Evolutionary conservation across 1,140 invertebrate species (phyloP).

Genomic region (Eubasilissa regina): DNA sequence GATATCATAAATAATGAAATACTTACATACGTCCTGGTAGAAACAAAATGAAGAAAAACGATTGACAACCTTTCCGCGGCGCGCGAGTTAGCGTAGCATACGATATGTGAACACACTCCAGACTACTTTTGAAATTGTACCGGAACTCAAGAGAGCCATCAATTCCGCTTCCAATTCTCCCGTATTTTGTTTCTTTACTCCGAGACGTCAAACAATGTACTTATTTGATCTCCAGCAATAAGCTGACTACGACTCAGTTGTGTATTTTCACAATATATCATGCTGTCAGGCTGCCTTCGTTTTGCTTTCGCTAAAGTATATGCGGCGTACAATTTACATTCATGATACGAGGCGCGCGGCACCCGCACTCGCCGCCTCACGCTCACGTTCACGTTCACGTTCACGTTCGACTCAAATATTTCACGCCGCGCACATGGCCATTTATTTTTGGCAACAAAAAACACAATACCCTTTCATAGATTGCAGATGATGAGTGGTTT

Average conservation of each 20-base stretch:
- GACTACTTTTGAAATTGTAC: no score
- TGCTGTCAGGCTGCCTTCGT: conserved; percentile 47
- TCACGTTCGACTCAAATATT: conserved; percentile 20
- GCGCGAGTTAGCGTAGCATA: no score
- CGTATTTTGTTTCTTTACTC: not conserved
- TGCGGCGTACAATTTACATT: conserved; percentile 56
- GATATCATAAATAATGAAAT: no score
- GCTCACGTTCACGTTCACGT: not conserved
- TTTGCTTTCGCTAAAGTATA: conserved; percentile 41
- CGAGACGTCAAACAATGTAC: conserved; percentile 1
- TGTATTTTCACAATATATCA: conserved; percentile 54
- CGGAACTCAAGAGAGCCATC: conserved; percentile 7
- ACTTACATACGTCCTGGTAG: no score
- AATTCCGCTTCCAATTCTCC: not conserved
- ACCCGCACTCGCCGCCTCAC: not conserved
- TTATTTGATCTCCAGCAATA: conserved; percentile 23
- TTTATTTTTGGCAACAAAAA: conserved; percentile 32
- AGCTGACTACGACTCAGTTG: conserved; percentile 30
- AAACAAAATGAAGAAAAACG: no score
- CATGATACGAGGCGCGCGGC: conserved; percentile 23
- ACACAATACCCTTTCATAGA: conserved; percentile 25
- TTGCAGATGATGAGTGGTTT: conserved; percentile 42
- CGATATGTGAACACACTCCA: no score
- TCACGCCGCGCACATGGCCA: conserved; percentile 29
- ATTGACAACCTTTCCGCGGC: no score